Percentiles rank a stretch among this genome's conserved stretches.
Evolutionary conservation across 1,140 invertebrate genomes (phyloP).

Genomic region (Stegodyphus dumicola): DNA sequence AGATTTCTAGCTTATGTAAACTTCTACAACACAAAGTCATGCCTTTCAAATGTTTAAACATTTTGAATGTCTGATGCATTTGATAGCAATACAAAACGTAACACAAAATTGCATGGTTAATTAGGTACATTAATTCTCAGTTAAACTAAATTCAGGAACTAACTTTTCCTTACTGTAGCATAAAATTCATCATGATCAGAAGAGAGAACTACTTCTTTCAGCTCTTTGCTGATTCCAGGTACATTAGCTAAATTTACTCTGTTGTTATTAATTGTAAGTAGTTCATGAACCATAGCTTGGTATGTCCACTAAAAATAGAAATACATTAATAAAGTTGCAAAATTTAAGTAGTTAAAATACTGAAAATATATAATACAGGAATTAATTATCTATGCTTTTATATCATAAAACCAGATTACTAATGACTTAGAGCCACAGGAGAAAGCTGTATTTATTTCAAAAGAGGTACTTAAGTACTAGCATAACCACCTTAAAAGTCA

Average conservation of each 20-base stretch:
- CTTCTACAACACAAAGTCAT: no score
- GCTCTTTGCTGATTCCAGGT: slow-evolving; percentile 80
- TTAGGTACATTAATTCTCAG: no score
- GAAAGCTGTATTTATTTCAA: no score
- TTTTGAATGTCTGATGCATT: neutral
- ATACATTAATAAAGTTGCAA: neutral
- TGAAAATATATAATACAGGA: no score
- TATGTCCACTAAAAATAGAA: slow-evolving; percentile 89
- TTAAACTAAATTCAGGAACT: neutral
- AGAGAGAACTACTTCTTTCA: slow-evolving; percentile 92
- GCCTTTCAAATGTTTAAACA: neutral
- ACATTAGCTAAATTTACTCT: slow-evolving; percentile 88
- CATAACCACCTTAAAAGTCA: no score
- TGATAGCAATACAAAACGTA: neutral
- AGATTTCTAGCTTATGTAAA: no score
- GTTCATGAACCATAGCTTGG: slow-evolving; percentile 99
- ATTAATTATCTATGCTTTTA: no score
- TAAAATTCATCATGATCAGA: slow-evolving; percentile 98
- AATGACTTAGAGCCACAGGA: no score
- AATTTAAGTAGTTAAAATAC: no score
- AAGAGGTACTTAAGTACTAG: no score
- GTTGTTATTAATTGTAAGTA: slow-evolving; percentile 95
- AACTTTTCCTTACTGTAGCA: slow-evolving; percentile 76
- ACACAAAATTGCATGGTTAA: no score
- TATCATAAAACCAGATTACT: no score